phyloP scores from a whole-genome alignment of 2,797 vertebrate genomes.

The Acestrorhynchus altus region DNA sequence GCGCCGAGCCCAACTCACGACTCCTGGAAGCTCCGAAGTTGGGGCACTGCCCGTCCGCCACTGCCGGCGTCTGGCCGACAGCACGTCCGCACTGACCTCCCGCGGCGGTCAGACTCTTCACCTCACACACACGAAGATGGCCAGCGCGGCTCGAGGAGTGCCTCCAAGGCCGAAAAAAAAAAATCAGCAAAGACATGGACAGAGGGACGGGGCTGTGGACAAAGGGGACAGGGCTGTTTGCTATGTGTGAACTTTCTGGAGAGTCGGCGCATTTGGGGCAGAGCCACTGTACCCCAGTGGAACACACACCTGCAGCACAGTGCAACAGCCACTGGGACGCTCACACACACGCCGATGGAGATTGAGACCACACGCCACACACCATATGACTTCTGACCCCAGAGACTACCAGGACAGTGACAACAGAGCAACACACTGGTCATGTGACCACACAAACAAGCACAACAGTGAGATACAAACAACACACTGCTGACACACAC shows the following conservation, averaged over 20 bases:
- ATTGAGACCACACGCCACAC: background rate
- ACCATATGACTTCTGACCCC: constrained; percentile 28
- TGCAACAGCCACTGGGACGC: background rate
- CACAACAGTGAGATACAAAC: constrained; percentile 44
- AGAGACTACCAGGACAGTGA: background rate
- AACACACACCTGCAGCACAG: constrained; percentile 45
- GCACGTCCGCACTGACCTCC: constrained; percentile 90
- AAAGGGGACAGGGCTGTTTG: constrained; percentile 40
- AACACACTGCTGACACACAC: constrained; percentile 41
- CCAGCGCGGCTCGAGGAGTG: background rate
- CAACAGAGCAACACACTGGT: constrained; percentile 13
- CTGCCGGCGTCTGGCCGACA: constrained; percentile 85
- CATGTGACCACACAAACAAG: constrained; percentile 13
- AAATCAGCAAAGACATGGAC: background rate
- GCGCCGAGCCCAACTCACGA: constrained; percentile 80
- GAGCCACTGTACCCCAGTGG: constrained; percentile 46
- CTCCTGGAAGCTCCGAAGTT: constrained; percentile 89
- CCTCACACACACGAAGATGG: constrained; percentile 29
- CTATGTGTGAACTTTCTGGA: constrained; percentile 54
- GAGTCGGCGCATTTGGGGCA: constrained; percentile 15
- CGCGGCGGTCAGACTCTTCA: constrained; percentile 72
- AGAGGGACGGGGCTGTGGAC: constrained; percentile 6
- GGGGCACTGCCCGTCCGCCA: constrained; percentile 83
- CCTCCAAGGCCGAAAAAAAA: too few relatives aligned
- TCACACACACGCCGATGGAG: background rate